phyloP scores from a whole-genome alignment of 2,797 vertebrate genomes.

The Thamnophis elegans region DNA sequence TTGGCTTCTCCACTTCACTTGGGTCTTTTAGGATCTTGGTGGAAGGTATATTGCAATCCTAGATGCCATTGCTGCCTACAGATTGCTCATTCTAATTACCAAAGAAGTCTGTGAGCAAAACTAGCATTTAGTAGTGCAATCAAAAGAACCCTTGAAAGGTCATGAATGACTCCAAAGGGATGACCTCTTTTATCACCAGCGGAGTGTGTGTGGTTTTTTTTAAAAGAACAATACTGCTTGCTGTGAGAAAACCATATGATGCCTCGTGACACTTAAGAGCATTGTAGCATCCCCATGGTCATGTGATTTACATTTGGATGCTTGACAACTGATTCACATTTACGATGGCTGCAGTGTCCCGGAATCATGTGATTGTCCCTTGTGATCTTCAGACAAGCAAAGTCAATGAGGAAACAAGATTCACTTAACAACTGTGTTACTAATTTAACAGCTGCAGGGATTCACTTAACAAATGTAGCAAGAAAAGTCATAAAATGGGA shows the following conservation, averaged over 20 bases:
- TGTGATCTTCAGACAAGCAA: no score
- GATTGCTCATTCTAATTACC: not conserved
- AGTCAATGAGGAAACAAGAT: no score
- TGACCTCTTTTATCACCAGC: not conserved
- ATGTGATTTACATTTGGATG: no score
- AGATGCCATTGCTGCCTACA: not conserved
- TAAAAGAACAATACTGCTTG: not conserved
- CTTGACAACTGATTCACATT: no score
- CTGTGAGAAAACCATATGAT: not conserved
- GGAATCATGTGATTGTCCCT: no score
- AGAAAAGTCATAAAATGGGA: no score
- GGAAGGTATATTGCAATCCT: not conserved
- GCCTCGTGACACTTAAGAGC: not conserved
- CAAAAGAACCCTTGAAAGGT: not conserved
- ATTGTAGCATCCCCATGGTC: no score
- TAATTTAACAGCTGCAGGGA: no score
- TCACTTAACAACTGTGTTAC: no score
- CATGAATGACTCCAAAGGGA: not conserved
- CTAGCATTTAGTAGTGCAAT: not conserved
- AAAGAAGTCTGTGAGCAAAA: not conserved
- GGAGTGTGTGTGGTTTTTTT: not conserved
- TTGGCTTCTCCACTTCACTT: not conserved
- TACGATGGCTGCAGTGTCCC: no score
- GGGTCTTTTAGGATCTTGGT: not conserved
- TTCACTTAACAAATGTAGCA: no score